Conservation (phyloP, 2,888 invertebrate genomes). For the Cryptus armator region DNA sequence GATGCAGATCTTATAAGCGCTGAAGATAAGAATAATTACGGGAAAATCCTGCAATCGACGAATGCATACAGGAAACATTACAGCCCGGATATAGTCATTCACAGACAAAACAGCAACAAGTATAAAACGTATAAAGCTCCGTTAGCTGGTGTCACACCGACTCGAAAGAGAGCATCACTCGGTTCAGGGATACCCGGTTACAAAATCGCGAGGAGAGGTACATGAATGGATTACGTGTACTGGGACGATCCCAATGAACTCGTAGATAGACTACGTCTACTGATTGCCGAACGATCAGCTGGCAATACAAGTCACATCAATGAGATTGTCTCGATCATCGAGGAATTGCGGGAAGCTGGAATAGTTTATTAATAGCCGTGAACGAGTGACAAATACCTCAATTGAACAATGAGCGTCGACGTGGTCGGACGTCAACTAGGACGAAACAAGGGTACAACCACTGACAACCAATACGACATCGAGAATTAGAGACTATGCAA, state of each 20-base stretch:
- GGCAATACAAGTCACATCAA: slow-evolving; percentile 62
- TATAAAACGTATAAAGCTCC: slow-evolving; percentile 40
- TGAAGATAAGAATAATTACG: slow-evolving; percentile 49
- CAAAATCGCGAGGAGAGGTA: background rate
- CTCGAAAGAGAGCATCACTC: background rate
- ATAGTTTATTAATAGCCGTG: slow-evolving; percentile 63
- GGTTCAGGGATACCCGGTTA: background rate
- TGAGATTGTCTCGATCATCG: slow-evolving; percentile 67
- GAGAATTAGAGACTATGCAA: slow-evolving; percentile 58
- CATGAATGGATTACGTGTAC: slow-evolving; percentile 58
- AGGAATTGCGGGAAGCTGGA: slow-evolving; percentile 64
- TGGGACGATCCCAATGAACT: slow-evolving; percentile 70
- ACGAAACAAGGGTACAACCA: slow-evolving; percentile 5
- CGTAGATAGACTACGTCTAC: slow-evolving; percentile 63
- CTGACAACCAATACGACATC: slow-evolving; percentile 51
- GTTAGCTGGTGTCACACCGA: slow-evolving; percentile 1
- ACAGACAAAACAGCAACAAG: slow-evolving; percentile 47
- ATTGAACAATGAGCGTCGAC: slow-evolving; percentile 35
- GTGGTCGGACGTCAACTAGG: slow-evolving; percentile 27
- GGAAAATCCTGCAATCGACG: slow-evolving; percentile 43
- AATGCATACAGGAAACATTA: slow-evolving; percentile 57
- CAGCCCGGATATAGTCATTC: slow-evolving; percentile 27
- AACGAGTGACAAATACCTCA: background rate
- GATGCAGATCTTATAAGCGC: slow-evolving; percentile 28
- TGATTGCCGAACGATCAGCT: slow-evolving; percentile 64